Conservation (phyloP, 1,140 invertebrate genomes). For the Pemphigus obesinymphae region DNA sequence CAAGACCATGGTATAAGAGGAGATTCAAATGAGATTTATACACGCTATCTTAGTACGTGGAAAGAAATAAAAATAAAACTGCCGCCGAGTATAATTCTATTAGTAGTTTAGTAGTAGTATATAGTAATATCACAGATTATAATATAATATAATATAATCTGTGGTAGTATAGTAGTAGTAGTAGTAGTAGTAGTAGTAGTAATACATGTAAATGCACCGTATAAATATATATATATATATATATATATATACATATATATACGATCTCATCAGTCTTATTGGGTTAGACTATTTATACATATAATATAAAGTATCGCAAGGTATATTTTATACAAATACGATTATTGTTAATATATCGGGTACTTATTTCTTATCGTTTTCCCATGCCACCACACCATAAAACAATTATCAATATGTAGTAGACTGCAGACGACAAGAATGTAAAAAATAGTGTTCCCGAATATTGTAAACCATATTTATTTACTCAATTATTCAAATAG, state of each 20-base stretch:
- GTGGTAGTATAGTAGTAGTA: not conserved
- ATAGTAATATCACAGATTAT: too few species aligned
- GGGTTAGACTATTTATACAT: not conserved
- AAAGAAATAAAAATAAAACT: not conserved
- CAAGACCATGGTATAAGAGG: too few species aligned
- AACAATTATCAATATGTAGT: too few species aligned
- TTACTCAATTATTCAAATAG: too few species aligned
- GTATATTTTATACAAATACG: too few species aligned
- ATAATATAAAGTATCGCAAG: not conserved
- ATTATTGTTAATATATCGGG: too few species aligned
- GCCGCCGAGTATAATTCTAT: not conserved
- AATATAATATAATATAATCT: not conserved
- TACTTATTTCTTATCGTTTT: too few species aligned
- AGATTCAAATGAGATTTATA: not conserved
- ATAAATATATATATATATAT: conserved; percentile 1
- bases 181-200: not conserved
- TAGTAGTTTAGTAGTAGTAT: not conserved
- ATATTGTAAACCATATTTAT: too few species aligned
- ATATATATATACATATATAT: conserved; percentile 4
- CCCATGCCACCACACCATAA: too few species aligned
- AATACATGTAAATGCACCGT: conserved; percentile 23
- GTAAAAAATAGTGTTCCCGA: too few species aligned
- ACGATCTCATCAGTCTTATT: conserved; percentile 41
- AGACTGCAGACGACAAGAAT: too few species aligned
- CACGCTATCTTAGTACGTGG: not conserved